Conservation (phyloP, 2,113 vertebrate genomes). For the Colaptes auratus region DNA sequence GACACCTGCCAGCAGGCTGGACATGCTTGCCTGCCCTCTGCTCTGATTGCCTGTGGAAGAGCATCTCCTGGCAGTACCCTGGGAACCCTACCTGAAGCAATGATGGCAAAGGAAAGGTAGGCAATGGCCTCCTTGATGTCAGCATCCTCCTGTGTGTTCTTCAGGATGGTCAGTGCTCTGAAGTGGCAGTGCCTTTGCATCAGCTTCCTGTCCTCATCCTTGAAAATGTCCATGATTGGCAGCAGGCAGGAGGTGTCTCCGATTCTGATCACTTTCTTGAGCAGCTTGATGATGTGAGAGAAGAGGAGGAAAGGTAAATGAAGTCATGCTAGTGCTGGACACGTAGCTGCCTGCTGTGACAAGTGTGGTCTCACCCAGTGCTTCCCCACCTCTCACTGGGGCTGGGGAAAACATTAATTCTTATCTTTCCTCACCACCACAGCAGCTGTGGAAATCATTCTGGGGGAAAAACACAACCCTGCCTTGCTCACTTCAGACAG, state of each 20-base stretch:
- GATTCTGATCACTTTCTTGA: conserved; percentile 87
- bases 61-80: not conserved
- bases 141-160: conserved; percentile 53
- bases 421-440: not conserved
- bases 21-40: not conserved
- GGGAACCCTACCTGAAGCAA: conserved; percentile 81
- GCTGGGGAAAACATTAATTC: not conserved
- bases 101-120: conserved; percentile 92
- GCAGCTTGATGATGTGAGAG: conserved; percentile 72
- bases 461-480: not conserved
- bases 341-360: not conserved
- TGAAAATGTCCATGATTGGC: conserved; percentile 83
- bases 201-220: conserved; percentile 78
- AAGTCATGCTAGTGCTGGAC: not conserved
- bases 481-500: not conserved
- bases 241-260: conserved; percentile 88
- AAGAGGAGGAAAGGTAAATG: not conserved
- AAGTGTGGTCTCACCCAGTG: not conserved
- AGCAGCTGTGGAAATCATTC: not conserved
- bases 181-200: conserved; percentile 84
- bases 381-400: not conserved
- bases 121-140: conserved; percentile 85
- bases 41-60: not conserved
- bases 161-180: conserved; percentile 81
- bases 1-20: not conserved